Evolutionary conservation across 2,113 vertebrate species (phyloP).

Genomic region (Aramus guarauna): DNA sequence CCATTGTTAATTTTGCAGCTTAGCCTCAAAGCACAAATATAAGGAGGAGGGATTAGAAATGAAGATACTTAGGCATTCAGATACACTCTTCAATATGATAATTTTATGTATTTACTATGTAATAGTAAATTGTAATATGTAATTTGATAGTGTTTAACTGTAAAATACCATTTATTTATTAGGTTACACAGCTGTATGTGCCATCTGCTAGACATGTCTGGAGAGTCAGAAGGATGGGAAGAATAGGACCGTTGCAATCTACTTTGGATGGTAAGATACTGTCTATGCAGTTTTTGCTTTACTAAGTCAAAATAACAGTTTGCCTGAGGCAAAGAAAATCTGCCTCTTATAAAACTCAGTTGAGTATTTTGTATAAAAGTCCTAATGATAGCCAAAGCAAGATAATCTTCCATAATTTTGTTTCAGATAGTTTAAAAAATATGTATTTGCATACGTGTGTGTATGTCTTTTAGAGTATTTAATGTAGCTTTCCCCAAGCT

Average conservation of each 20-base stretch:
- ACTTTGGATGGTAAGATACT: constrained; percentile 87
- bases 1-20: neutral
- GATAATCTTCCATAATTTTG: neutral
- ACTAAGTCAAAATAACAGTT: neutral
- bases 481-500: neutral
- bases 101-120: neutral
- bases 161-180: neutral
- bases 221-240: constrained; percentile 93
- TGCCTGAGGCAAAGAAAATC: neutral
- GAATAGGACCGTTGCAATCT: constrained; percentile 94
- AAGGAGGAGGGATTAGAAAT: neutral
- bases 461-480: neutral
- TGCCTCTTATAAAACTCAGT: neutral
- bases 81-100: neutral
- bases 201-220: constrained; percentile 92
- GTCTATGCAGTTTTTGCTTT: neutral
- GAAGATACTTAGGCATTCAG: neutral
- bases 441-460: accelerated
- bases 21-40: neutral
- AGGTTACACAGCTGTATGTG: constrained; percentile 97
- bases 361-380: neutral
- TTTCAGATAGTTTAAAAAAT: neutral
- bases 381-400: neutral
- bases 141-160: neutral
- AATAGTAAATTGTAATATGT: neutral